These are phyloP conservation scores for Numida meleagris DNA, from an alignment of 2,113 vertebrate genomes.

Conservation along the genomic window DNA sequence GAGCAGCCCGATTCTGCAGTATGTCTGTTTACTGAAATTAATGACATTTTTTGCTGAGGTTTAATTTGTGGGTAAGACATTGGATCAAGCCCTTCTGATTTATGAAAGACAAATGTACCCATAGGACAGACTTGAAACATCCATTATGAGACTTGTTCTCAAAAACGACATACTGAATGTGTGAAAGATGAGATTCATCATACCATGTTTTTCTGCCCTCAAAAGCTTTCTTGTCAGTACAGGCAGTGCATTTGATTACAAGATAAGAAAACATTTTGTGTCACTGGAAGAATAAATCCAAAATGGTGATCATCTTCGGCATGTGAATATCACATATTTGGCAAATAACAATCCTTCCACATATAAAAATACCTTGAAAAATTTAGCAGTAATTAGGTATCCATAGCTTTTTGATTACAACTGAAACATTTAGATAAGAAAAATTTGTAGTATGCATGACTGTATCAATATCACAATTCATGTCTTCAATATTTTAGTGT, in stretches of 20 bases:
- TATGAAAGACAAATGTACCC: background rate
- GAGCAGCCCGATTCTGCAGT: background rate
- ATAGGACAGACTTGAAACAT: background rate
- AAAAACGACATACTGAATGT: background rate
- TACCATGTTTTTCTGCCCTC: background rate
- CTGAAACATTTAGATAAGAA: background rate
- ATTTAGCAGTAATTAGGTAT: background rate
- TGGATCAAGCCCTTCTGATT: background rate
- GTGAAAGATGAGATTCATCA: background rate
- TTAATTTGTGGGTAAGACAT: background rate
- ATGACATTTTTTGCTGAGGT: background rate
- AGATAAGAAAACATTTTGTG: background rate
- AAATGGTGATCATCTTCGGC: background rate
- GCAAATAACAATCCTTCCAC: accelerated
- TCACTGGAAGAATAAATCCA: background rate
- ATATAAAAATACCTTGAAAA: background rate
- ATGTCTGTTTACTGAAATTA: background rate
- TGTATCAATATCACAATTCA: background rate
- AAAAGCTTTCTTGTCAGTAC: background rate
- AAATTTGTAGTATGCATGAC: background rate
- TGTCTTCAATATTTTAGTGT: background rate
- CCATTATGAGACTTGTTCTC: background rate
- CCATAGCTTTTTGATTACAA: background rate
- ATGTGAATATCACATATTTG: background rate
- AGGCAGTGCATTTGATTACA: background rate